Conservation (phyloP, 2,113 vertebrate species). For the western clawed frog (Xenopus tropicalis) region UCB_Xtro_10.0 CM004446.2:36521501-36522000, state of each 20-base stretch:
- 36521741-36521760: slow-evolving; percentile 62
- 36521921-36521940: slow-evolving; percentile 67
- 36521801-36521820: no score
- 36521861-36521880: slow-evolving; percentile 5
- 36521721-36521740: slow-evolving; percentile 63
- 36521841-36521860: no score
- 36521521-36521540: no score
- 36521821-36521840: no score
- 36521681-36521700: slow-evolving; percentile 40
- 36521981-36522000: slow-evolving; percentile 60
- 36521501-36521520: no score
- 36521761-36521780: slow-evolving; percentile 66
- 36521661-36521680: slow-evolving; percentile 47
- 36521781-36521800: slow-evolving; percentile 51
- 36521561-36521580: no score
- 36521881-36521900: slow-evolving; percentile 56
- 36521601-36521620: no score
- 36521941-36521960: slow-evolving; percentile 50
- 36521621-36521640: slow-evolving; percentile 59
- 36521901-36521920: slow-evolving; percentile 74
- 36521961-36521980: slow-evolving; percentile 58
- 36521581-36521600: no score
- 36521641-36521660: slow-evolving; percentile 77
- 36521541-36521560: no score
- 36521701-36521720: slow-evolving; percentile 44